These are phyloP conservation scores for Ursus arctos DNA, from an alignment of 2,113 vertebrate genomes.

Conservation along the genomic window DNA sequence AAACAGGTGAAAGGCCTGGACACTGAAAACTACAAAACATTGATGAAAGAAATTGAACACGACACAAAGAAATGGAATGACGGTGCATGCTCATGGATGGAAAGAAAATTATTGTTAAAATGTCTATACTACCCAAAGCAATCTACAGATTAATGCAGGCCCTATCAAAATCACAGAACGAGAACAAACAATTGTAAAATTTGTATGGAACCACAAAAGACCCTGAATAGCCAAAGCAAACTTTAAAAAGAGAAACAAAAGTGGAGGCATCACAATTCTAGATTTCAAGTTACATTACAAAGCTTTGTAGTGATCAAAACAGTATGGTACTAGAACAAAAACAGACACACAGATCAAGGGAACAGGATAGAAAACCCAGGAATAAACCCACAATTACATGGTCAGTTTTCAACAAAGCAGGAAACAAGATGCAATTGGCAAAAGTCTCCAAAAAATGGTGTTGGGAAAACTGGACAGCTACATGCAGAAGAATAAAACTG, in stretches of 20 bases:
- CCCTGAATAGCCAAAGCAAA: background rate
- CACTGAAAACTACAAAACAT: background rate
- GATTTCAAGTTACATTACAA: background rate
- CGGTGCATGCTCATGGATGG: background rate
- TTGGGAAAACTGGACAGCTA: background rate
- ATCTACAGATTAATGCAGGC: background rate
- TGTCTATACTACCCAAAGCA: background rate
- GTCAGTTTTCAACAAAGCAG: background rate
- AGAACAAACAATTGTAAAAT: background rate
- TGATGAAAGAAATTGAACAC: background rate
- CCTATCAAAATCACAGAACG: background rate
- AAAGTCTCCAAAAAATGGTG: background rate
- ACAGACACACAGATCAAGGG: background rate
- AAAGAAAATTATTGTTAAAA: background rate
- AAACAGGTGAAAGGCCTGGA: background rate
- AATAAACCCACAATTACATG: background rate
- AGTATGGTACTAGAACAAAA: background rate
- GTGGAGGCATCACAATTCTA: background rate
- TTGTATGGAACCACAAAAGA: background rate
- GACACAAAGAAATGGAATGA: background rate
- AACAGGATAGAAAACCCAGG: background rate
- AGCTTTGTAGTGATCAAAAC: background rate
- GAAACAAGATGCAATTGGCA: background rate
- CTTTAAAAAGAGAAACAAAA: background rate
- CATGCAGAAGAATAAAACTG: background rate